Evolutionary conservation across 2,888 invertebrate genomes (phyloP).

Genomic region (Chymomyza caudatula): DNA sequence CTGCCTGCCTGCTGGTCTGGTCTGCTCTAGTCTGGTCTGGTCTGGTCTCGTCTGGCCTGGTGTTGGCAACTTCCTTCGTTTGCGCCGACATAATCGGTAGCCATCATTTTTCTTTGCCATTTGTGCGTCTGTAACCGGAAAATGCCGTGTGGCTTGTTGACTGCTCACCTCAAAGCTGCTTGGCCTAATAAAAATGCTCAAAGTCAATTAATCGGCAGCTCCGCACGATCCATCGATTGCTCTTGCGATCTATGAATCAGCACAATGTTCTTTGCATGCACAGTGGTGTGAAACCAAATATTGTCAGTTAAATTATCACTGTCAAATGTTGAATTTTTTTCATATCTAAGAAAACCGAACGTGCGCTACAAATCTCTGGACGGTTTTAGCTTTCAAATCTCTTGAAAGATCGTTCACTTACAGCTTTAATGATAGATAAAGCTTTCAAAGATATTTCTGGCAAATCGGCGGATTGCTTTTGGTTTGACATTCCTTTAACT

Average conservation of each 20-base stretch:
- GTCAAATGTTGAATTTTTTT: too few species aligned
- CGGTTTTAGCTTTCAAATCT: too few species aligned
- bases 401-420: too few species aligned
- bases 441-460: too few species aligned
- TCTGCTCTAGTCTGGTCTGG: too few species aligned
- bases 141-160: not conserved
- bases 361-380: too few species aligned
- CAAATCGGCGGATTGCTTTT: too few species aligned
- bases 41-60: too few species aligned
- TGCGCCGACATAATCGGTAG: conserved; percentile 43
- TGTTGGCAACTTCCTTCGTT: conserved; percentile 50
- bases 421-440: too few species aligned
- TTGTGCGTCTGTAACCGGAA: not conserved
- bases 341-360: too few species aligned
- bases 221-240: conserved; percentile 15
- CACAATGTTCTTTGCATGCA: not conserved
- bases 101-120: conserved; percentile 37
- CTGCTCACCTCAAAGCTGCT: conserved; percentile 3
- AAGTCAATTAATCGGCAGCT: conserved; percentile 71
- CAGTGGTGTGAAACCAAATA: not conserved
- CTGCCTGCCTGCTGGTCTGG: conserved; percentile 33
- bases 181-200: conserved; percentile 65
- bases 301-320: not conserved
- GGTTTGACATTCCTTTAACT: too few species aligned
- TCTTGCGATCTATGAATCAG: not conserved